Percentiles rank a stretch among this genome's conserved stretches.
Conservation (phyloP, 2,113 vertebrate genomes). For the Struthidea cinerea region DNA sequence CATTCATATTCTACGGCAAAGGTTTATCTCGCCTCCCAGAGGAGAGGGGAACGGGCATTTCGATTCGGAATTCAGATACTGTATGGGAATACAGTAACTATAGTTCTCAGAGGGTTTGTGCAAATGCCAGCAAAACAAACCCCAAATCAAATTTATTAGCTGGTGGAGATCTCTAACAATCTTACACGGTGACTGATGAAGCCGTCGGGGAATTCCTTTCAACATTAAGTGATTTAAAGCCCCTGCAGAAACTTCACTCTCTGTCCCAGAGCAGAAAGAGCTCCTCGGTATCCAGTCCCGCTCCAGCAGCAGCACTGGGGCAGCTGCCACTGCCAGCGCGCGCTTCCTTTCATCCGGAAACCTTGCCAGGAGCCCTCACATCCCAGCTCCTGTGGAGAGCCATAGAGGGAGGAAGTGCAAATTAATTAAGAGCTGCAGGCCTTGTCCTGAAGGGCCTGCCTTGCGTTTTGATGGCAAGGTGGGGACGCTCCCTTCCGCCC, state of each 20-base stretch:
- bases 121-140: conserved; percentile 74
- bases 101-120: conserved; percentile 74
- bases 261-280: conserved; percentile 33
- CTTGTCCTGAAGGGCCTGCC: neutral
- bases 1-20: conserved; percentile 54
- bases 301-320: neutral
- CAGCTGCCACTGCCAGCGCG: neutral
- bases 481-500: neutral
- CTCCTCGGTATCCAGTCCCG: neutral
- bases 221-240: conserved; percentile 73
- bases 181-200: conserved; percentile 72
- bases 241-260: conserved; percentile 65
- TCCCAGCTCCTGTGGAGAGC: neutral
- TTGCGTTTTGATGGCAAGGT: neutral
- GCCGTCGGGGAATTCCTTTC: conserved; percentile 70
- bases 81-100: conserved; percentile 71
- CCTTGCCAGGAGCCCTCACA: neutral
- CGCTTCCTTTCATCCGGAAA: conserved; percentile 6
- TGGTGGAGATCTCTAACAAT: conserved; percentile 69
- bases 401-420: neutral
- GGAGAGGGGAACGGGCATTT: conserved; percentile 26
- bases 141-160: conserved; percentile 77
- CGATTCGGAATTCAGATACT: conserved; percentile 70
- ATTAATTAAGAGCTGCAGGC: neutral
- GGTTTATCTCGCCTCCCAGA: conserved; percentile 67